Evolutionary conservation across 1,140 invertebrate genomes (phyloP).

Genomic region (Diachasmimorpha longicaudata): DNA sequence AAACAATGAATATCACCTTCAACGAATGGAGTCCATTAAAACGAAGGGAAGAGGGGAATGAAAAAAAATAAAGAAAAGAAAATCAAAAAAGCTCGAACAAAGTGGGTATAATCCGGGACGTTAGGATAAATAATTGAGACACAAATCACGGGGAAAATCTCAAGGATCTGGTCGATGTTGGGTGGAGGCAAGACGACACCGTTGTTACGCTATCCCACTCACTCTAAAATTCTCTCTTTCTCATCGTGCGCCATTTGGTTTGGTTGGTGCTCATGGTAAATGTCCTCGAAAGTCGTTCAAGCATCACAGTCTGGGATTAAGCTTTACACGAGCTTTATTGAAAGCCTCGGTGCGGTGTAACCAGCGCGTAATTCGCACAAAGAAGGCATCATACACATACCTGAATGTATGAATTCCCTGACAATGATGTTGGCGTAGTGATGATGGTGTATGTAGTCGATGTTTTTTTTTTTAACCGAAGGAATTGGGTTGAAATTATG

Average conservation of each 20-base stretch:
- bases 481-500: not conserved
- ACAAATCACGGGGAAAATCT: constrained; percentile 22
- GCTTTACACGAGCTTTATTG: constrained; percentile 28
- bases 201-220: not conserved
- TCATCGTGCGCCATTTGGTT: constrained; percentile 7
- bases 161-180: not conserved
- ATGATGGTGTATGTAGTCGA: not conserved
- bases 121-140: constrained; percentile 23
- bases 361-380: not conserved
- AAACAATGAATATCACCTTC: not conserved
- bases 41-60: not conserved
- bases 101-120: constrained; percentile 14
- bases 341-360: constrained; percentile 5
- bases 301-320: constrained; percentile 24
- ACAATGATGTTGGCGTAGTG: no score
- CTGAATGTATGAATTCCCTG: not conserved
- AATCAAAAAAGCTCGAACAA: not conserved
- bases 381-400: not conserved
- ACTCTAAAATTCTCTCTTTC: not conserved
- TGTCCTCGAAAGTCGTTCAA: constrained; percentile 27
- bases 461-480: not conserved
- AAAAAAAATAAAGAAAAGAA: not conserved
- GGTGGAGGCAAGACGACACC: constrained; percentile 2
- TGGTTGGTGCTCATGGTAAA: not conserved
- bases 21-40: not conserved